Evolutionary conservation across 2,113 vertebrate genomes (phyloP).

Genomic region (Rhinoptilus africanus): DNA sequence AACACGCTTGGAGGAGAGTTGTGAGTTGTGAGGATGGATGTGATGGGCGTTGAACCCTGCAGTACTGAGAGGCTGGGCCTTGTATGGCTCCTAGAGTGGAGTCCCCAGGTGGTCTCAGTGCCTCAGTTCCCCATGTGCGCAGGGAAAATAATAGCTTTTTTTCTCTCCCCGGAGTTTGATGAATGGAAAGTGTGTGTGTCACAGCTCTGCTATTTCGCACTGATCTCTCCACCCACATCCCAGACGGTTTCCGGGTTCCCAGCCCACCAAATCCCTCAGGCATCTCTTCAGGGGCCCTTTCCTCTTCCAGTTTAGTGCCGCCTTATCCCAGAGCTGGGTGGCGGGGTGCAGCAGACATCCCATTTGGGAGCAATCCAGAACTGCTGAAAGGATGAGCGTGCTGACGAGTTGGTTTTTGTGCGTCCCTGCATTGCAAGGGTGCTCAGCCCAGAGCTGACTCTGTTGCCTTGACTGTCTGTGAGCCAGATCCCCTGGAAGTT

Average conservation of each 20-base stretch:
- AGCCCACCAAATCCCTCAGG: slow-evolving; percentile 71
- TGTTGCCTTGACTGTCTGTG: slow-evolving; percentile 32
- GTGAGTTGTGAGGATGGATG: background rate
- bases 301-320: slow-evolving; percentile 61
- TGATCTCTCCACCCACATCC: slow-evolving; percentile 73
- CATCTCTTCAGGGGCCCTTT: slow-evolving; percentile 73
- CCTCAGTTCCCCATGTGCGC: slow-evolving; percentile 59
- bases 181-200: slow-evolving; percentile 66
- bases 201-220: slow-evolving; percentile 68
- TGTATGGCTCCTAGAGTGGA: background rate
- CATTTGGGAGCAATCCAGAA: slow-evolving; percentile 47
- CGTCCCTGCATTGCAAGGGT: slow-evolving; percentile 32
- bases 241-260: slow-evolving; percentile 77
- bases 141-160: slow-evolving; percentile 11
- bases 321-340: slow-evolving; percentile 57
- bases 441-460: slow-evolving; percentile 38
- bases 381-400: slow-evolving; percentile 23
- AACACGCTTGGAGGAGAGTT: background rate
- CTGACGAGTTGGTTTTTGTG: slow-evolving; percentile 27
- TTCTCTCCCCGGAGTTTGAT: slow-evolving; percentile 63
- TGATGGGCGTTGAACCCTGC: background rate
- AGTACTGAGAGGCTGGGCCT: background rate
- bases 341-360: slow-evolving; percentile 52
- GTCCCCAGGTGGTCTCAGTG: slow-evolving; percentile 16
- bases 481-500: slow-evolving; percentile 56